Percentiles rank a stretch among this genome's conserved stretches.
Evolutionary conservation across 2,797 vertebrate species (phyloP).

Genomic region (Telmatherina bonti): DNA sequence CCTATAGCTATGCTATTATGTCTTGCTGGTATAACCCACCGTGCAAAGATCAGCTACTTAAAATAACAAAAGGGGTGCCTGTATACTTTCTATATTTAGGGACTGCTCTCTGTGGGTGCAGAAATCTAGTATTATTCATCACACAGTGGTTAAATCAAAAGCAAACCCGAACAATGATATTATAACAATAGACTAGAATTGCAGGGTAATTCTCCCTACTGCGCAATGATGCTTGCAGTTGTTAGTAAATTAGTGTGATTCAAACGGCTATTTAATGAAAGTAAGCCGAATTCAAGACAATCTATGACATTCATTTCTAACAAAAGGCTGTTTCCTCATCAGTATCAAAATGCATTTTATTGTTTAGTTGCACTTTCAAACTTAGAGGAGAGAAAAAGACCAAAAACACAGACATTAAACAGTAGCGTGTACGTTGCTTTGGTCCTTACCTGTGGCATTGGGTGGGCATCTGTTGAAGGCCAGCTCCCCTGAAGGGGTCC

Average conservation of each 20-base stretch:
- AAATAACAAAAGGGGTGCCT: background rate
- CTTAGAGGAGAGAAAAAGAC: background rate
- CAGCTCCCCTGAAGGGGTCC: constrained; percentile 96
- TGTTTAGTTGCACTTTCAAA: background rate
- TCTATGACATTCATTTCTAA: background rate
- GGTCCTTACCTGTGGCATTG: constrained; percentile 92
- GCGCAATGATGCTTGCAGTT: constrained; percentile 6
- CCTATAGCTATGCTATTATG: constrained; percentile 9
- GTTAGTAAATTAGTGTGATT: constrained; percentile 13
- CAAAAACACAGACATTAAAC: background rate
- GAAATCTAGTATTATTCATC: constrained; percentile 1
- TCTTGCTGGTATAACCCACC: constrained; percentile 24
- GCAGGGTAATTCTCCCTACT: constrained; percentile 11
- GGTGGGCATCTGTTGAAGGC: constrained; percentile 97
- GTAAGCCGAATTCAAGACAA: background rate
- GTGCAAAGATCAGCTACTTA: background rate
- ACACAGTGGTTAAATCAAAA: constrained; percentile 8
- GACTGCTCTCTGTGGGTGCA: background rate
- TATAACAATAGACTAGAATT: constrained; percentile 1
- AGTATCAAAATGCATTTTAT: background rate
- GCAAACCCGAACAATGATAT: constrained; percentile 9
- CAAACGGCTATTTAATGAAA: background rate
- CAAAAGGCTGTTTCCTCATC: background rate
- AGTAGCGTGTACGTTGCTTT: background rate
- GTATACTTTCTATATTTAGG: background rate